phyloP scores from a whole-genome alignment of 2,797 vertebrate genomes.

The Rhinella marina region DNA sequence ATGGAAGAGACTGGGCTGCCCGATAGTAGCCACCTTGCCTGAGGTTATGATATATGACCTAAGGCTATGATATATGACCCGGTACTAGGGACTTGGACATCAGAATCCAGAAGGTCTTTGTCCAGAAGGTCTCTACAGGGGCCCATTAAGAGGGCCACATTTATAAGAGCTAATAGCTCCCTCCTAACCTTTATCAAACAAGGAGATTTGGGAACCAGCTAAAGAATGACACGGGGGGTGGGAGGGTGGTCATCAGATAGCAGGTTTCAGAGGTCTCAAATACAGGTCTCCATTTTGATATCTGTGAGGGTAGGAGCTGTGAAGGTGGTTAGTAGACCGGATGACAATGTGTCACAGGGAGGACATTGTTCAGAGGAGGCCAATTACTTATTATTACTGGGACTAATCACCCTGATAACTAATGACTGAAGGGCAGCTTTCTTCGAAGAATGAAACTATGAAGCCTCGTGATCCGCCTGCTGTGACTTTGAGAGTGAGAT shows the following conservation, averaged over 20 bases:
- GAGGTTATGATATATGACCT: no score
- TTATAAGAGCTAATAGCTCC: not conserved
- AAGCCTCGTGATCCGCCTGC: not conserved
- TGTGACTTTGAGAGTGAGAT: not conserved
- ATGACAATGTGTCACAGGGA: not conserved
- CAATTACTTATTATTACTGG: constrained; percentile 16
- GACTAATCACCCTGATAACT: constrained; percentile 23
- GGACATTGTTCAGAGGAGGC: not conserved
- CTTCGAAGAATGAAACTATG: not conserved
- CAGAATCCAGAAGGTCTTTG: no score
- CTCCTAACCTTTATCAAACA: not conserved
- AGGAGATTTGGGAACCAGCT: not conserved
- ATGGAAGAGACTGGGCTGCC: not conserved
- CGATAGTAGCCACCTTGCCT: no score
- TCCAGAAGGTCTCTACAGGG: no score
- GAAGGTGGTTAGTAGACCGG: not conserved
- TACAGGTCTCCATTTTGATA: no score
- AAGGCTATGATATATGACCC: no score
- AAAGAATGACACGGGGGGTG: not conserved
- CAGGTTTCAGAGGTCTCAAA: no score
- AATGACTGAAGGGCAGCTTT: not conserved
- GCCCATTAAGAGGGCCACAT: not conserved
- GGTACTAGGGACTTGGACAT: no score
- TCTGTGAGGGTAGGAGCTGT: not conserved
- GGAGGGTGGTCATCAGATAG: no score